Evolutionary conservation across 2,888 invertebrate species (phyloP), one percentile per base, ranked within the genome.

Genomic region (Ditylenchus weischeri): DNA sequence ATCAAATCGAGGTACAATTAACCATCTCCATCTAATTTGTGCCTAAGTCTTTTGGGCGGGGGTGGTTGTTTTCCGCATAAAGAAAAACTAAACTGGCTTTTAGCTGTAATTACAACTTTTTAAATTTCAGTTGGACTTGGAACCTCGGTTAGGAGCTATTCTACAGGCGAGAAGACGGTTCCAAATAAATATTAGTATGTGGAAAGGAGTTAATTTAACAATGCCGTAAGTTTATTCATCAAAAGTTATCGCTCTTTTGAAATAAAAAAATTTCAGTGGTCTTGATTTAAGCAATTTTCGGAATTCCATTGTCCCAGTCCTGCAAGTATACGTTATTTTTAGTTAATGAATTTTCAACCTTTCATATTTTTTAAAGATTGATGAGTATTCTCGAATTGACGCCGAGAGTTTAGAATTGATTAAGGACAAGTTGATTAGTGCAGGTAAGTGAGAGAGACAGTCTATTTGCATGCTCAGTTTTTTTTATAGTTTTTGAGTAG

Each of bases 181-280:
- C 38, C 58, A 60, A 21, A 67, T 67, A 23, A 67, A 57, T 49
- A 54, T 54, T 47, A 78, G 78, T 60, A 80, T 81, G 79, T 81
- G 81, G 81, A 77, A 76, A 61, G 81, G 81, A 58, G 74, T 74
- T 50, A 78, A 79, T 67, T 62, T 80, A 29, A 67, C 73, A 8
- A 71, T 80, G 62, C 78, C 79, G 80, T 81, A 62, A 69, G 79
- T 74, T 68, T 23, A 54, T 63, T 36, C 48, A 10, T 29, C 60
- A 29, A 29, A 29, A 29, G 3, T 57, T 43, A 47, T 43, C 18
- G 29, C 54, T 51, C 65, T 35, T 47, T n/a, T 49, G 47, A 35
- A 36, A 49, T 15, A 19, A 18, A 43, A 36, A 57, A 21, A 15
- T 11, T 47, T 64, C 29, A 64, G 59, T 13, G 62, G 64, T 29